Evolutionary conservation across 64 coral and sea anemone species (phyloP).

Genomic region (Astreopora myriophthalma): DNA sequence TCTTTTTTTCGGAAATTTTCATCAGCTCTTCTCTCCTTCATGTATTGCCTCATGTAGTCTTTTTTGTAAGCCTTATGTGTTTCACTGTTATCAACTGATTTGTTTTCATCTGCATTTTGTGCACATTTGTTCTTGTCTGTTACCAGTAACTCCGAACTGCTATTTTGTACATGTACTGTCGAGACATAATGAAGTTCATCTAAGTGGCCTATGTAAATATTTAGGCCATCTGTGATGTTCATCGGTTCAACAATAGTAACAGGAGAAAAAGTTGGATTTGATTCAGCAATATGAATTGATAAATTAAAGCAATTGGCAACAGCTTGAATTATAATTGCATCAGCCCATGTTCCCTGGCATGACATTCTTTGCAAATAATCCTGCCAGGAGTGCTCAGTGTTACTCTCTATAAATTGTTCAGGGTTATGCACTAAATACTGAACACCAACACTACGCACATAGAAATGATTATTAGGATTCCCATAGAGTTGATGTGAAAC

Average conservation of each 20-base stretch:
- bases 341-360: constrained; percentile 46
- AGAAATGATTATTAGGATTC: constrained; percentile 33
- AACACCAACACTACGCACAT: constrained; percentile 40
- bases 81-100: neutral
- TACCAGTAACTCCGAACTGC: constrained; percentile 1
- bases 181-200: constrained; percentile 59
- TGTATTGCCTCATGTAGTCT: constrained; percentile 10
- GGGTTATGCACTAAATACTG: constrained; percentile 53
- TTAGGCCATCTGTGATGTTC: neutral
- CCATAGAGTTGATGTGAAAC: constrained; percentile 22
- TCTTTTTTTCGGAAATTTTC: constrained; percentile 6
- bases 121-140: neutral
- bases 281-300: constrained; percentile 50
- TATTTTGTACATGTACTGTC: neutral
- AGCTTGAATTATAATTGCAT: constrained; percentile 58
- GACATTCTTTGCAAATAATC: constrained; percentile 50
- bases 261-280: constrained; percentile 6
- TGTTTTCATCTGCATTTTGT: constrained; percentile 42
- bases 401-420: constrained; percentile 47
- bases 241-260: constrained; percentile 8
- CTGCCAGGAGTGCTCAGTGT: constrained; percentile 38
- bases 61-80: neutral
- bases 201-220: constrained; percentile 51
- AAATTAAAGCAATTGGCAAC: constrained; percentile 65
- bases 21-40: neutral